Evolutionary conservation across 2,797 vertebrate genomes (phyloP), one percentile per base, ranked within the genome.

Genomic region (Carcharodon carcharias): DNA sequence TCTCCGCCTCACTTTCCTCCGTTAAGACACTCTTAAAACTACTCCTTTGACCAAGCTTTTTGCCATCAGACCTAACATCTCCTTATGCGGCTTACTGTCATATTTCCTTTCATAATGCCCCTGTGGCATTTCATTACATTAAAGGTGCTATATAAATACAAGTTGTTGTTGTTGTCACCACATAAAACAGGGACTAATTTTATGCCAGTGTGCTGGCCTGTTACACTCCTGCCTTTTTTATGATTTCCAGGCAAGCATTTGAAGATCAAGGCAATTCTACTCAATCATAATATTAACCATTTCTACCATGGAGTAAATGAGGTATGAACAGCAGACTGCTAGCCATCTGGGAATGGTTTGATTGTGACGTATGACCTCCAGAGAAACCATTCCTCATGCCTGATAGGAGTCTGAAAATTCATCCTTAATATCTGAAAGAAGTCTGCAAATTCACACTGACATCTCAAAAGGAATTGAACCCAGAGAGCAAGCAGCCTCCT

Each of bases 251-350:
- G 35, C 35, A 93, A 65, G 6, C 91, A 65, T 63, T 67, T 67
- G 12, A 93, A 65, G 28, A 56, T 91, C 88, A n/a, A 35, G 26
- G 58, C 14, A 18, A 93, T 93, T 93, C n/a, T 67, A 18, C n/a
- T 93, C 91, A 45, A 93, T 93, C 61, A 93, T 54, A 82, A 85
- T 45, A 67, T 45, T 93, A 93, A 93, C 61, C 61, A 93, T 67
- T 93, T 93, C n/a, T 67, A 26, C 7, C 18, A n/a, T 93, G 91
- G 40, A 91, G 61, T 93, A 93, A 93, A 93, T 93, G 91, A 67
- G 61, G 61, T 65, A n/a, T 93, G 58, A 93, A 93, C 11, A 93
- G 91, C 61, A 40, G n/a, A 45, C 61, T 93, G 5, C 6, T n/a
- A 40, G 91, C 61, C 91, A 93, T 65, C 91, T 93, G n/a, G n/a